Evolutionary conservation across 2,797 vertebrate species (phyloP).

Genomic region (Lophius americanus): DNA sequence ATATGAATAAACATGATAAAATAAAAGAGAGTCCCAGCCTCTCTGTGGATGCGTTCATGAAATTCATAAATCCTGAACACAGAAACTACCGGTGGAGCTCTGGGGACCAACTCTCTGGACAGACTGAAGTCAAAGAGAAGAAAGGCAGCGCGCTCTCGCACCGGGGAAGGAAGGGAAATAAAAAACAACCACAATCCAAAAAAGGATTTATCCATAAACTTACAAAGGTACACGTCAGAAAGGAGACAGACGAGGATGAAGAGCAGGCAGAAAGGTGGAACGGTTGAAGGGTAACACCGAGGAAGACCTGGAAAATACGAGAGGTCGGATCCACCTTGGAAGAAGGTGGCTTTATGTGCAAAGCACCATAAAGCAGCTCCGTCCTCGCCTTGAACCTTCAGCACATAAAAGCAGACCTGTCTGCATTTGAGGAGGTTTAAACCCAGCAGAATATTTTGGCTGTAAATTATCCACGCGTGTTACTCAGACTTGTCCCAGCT

Average conservation of each 20-base stretch:
- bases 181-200: conserved; percentile 32
- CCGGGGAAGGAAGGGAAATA: conserved; percentile 35
- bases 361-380: conserved; percentile 41
- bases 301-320: neutral
- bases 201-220: conserved; percentile 68
- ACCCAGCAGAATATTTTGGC: conserved; percentile 31
- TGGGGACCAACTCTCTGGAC: conserved; percentile 62
- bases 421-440: conserved; percentile 35
- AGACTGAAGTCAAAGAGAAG: conserved; percentile 59
- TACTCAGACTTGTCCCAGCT: conserved; percentile 44
- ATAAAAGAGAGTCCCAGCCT: conserved; percentile 20
- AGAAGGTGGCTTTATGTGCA: conserved; percentile 57
- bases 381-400: conserved; percentile 57
- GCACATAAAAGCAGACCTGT: conserved; percentile 66
- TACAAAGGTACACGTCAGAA: conserved; percentile 56
- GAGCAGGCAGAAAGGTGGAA: conserved; percentile 10
- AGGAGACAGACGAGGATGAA: conserved; percentile 12
- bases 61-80: conserved; percentile 20
- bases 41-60: conserved; percentile 17
- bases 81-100: conserved; percentile 54
- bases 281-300: neutral
- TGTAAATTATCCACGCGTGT: conserved; percentile 44
- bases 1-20: neutral
- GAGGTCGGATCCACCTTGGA: conserved; percentile 7
- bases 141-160: conserved; percentile 59